Conservation (phyloP, 1,140 invertebrate species). For the Orius insidiosus region DNA sequence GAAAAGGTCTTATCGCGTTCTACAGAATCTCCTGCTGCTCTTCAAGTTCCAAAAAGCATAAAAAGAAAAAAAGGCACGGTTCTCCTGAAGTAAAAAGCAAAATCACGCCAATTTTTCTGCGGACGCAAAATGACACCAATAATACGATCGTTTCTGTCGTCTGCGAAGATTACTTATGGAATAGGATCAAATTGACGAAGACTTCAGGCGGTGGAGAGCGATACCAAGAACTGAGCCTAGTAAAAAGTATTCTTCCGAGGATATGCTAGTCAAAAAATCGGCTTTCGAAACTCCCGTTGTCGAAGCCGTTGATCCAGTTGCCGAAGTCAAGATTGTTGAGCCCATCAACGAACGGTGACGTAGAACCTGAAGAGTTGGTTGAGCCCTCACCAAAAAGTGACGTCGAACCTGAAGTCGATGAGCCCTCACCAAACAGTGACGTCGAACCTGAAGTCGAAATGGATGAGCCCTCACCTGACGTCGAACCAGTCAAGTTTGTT, state of each 20-base stretch:
- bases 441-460: no score
- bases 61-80: conserved; percentile 18
- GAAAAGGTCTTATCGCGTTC: conserved; percentile 17
- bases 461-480: no score
- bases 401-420: no score
- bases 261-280: conserved; percentile 18
- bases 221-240: conserved; percentile 34
- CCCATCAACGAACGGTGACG: no score
- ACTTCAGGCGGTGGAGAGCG: conserved; percentile 58
- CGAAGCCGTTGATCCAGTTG: conserved; percentile 16
- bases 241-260: conserved; percentile 18
- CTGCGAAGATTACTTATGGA: conserved; percentile 71
- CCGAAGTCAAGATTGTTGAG: conserved; percentile 15
- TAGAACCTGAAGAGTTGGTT: no score
- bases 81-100: conserved; percentile 23
- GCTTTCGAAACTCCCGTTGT: no score
- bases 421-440: no score
- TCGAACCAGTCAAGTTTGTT: no score
- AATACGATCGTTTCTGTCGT: conserved; percentile 60
- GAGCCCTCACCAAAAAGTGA: no score
- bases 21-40: conserved; percentile 17
- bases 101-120: conserved; percentile 62
- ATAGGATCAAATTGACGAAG: conserved; percentile 60
- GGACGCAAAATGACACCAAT: conserved; percentile 51
- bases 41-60: conserved; percentile 10